Evolutionary conservation across 2,113 vertebrate genomes (phyloP).

Genomic region (Felis chaus): DNA sequence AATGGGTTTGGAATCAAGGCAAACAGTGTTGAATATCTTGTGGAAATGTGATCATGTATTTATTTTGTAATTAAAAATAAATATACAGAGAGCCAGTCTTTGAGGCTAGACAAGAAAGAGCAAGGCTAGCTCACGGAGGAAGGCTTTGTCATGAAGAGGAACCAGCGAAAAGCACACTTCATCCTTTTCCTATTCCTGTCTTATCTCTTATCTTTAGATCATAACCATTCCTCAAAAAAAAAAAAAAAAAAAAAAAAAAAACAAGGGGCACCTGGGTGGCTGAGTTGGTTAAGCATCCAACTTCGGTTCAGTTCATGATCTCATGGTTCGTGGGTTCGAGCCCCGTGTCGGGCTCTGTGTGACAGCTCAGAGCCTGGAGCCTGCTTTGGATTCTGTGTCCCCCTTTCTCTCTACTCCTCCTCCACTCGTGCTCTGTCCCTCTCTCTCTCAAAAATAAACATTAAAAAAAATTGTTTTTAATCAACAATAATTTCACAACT

Average conservation of each 20-base stretch:
- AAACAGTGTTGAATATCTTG: not conserved
- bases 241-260: not conserved
- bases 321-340: too few species aligned
- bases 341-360: too few species aligned
- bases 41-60: not conserved
- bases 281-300: too few species aligned
- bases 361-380: too few species aligned
- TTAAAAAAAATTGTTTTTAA: too few species aligned
- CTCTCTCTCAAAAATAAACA: too few species aligned
- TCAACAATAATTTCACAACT: not conserved
- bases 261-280: too few species aligned
- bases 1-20: not conserved
- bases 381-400: too few species aligned
- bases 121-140: not conserved
- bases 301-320: too few species aligned
- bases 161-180: not conserved
- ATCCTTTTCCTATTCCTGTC: not conserved
- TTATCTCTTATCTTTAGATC: not conserved
- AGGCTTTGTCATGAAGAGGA: not conserved
- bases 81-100: not conserved
- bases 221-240: not conserved
- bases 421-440: too few species aligned
- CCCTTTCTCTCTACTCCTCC: too few species aligned
- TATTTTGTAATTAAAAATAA: slow-evolving; percentile 50
- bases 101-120: not conserved